These are phyloP conservation scores for Novumbra hubbsi DNA, from an alignment of 2,797 vertebrate genomes.

Conservation along the genomic window DNA sequence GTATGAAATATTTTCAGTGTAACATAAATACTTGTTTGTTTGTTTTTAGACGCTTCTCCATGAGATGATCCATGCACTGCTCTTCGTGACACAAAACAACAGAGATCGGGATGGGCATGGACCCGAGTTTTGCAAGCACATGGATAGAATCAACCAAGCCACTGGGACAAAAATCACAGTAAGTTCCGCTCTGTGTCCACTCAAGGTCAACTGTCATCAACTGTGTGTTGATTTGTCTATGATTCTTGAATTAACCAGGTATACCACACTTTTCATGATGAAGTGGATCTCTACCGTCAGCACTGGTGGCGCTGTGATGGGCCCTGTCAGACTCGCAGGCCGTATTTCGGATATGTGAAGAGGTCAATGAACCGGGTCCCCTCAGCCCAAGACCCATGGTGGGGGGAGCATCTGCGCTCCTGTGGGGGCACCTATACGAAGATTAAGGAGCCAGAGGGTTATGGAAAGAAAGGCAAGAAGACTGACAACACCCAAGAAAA, in stretches of 20 bases:
- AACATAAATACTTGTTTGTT: neutral
- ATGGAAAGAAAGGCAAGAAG: constrained; percentile 71
- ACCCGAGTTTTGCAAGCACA: constrained; percentile 95
- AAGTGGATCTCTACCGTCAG: constrained; percentile 89
- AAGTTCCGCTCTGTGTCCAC: constrained; percentile 9
- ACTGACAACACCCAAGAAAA: neutral
- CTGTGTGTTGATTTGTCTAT: neutral
- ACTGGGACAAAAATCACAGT: constrained; percentile 91
- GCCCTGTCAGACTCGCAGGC: constrained; percentile 82
- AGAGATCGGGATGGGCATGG: constrained; percentile 90
- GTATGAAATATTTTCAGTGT: neutral
- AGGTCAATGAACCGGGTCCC: constrained; percentile 92
- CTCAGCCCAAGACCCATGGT: constrained; percentile 89
- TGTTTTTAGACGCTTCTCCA: constrained; percentile 90
- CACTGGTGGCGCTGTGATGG: constrained; percentile 97
- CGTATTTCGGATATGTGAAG: constrained; percentile 90
- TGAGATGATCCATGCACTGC: constrained; percentile 97
- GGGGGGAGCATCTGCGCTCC: constrained; percentile 82
- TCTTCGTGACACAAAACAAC: constrained; percentile 95
- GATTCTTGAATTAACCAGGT: constrained; percentile 66
- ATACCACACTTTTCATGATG: constrained; percentile 87
- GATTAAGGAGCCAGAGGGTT: constrained; percentile 91
- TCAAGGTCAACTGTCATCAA: neutral
- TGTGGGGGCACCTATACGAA: constrained; percentile 90
- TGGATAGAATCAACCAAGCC: constrained; percentile 88